A percentile compares a stretch with the other conserved stretches of the same genome.
Conservation (phyloP, 2,113 vertebrate species). For the Phoxinus phoxinus region DNA sequence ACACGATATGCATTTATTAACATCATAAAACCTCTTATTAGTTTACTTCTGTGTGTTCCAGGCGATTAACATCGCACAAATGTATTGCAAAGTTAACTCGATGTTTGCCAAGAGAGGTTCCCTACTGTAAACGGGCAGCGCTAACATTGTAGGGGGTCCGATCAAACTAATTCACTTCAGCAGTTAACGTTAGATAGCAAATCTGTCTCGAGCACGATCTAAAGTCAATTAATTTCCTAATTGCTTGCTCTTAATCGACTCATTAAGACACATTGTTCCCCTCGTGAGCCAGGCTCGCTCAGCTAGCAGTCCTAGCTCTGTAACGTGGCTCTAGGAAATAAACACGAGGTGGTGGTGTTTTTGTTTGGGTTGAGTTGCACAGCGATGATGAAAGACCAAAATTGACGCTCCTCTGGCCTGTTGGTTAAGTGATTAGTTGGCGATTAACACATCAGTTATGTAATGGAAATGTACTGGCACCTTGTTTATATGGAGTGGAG, state of each 20-base stretch:
- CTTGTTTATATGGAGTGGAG: background rate
- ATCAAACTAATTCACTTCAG: slow-evolving; percentile 5
- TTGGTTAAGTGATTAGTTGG: slow-evolving; percentile 2
- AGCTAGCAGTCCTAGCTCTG: slow-evolving; percentile 9
- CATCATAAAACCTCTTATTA: background rate
- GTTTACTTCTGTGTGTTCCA: background rate
- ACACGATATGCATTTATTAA: background rate
- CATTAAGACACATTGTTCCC: background rate
- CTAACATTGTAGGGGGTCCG: slow-evolving; percentile 3
- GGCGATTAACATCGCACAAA: too few species aligned
- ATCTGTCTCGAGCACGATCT: background rate
- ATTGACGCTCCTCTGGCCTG: background rate
- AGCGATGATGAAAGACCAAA: slow-evolving; percentile 18
- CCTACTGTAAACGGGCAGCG: background rate
- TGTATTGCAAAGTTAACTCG: background rate
- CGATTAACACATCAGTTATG: slow-evolving; percentile 18
- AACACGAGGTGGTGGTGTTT: slow-evolving; percentile 39
- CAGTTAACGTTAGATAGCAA: slow-evolving; percentile 1
- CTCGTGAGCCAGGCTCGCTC: too few species aligned
- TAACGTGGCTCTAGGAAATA: slow-evolving; percentile 16
- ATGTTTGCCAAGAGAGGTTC: too few species aligned
- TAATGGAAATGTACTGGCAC: slow-evolving; percentile 4
- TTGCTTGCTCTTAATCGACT: background rate
- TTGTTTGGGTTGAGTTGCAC: slow-evolving; percentile 39
- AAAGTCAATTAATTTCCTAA: slow-evolving; percentile 3